Percentiles rank a stretch among this genome's conserved stretches.
phyloP scores from a whole-genome alignment of 2,113 vertebrate species.

The human region GRCh38 chr5:43380001-43380500 shows the following conservation, averaged over 20 bases:
- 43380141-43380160: background rate
- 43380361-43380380: background rate
- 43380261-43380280: background rate
- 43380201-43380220: background rate
- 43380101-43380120: too few relatives aligned
- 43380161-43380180: background rate
- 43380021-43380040: too few relatives aligned
- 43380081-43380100: too few relatives aligned
- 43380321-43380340: background rate
- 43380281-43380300: background rate
- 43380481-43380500: background rate
- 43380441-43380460: background rate
- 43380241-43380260: background rate
- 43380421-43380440: background rate
- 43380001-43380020: too few relatives aligned
- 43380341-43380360: background rate
- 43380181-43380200: background rate
- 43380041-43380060: too few relatives aligned
- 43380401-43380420: background rate
- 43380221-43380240: background rate
- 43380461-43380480: background rate
- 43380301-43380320: background rate
- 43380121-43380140: too few relatives aligned
- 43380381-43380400: background rate
- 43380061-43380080: too few relatives aligned